Conservation (phyloP, 2,113 vertebrate species). For the Spizaetus ornatus region DNA sequence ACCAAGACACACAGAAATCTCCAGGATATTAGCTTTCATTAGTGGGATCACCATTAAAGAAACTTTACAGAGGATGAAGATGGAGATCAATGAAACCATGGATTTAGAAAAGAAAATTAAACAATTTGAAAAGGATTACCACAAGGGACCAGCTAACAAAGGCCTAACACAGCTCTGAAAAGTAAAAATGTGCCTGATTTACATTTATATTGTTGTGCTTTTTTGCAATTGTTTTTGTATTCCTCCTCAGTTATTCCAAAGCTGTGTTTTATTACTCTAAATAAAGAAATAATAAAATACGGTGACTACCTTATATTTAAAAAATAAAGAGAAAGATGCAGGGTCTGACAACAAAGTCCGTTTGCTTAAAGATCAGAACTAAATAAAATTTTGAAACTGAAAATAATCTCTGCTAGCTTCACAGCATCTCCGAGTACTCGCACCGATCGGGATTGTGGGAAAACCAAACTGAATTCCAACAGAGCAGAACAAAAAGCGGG, state of each 20-base stretch:
- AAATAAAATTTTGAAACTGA: not conserved
- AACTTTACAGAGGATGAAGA: not conserved
- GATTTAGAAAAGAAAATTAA: conserved; percentile 31
- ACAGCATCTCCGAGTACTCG: not conserved
- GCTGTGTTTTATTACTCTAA: not conserved
- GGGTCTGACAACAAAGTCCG: not conserved
- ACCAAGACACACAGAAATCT: not conserved
- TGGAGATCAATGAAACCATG: not conserved
- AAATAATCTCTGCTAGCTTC: not conserved
- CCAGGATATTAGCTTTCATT: not conserved
- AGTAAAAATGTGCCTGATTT: conserved; percentile 1
- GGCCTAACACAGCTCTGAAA: not conserved
- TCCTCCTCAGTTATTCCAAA: not conserved
- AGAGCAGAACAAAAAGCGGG: not conserved
- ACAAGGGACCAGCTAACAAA: not conserved
- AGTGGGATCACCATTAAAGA: not conserved
- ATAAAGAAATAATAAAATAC: not conserved
- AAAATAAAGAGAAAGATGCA: not conserved
- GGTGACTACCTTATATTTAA: not conserved
- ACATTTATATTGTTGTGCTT: conserved; percentile 8
- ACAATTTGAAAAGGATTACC: conserved; percentile 37
- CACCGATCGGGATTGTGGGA: rapidly evolving
- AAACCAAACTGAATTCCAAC: not conserved
- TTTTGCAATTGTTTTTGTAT: not conserved
- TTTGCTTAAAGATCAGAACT: not conserved